Evolutionary conservation across 2,888 invertebrate species (phyloP).

Genomic region (Ditula angustiorana): DNA sequence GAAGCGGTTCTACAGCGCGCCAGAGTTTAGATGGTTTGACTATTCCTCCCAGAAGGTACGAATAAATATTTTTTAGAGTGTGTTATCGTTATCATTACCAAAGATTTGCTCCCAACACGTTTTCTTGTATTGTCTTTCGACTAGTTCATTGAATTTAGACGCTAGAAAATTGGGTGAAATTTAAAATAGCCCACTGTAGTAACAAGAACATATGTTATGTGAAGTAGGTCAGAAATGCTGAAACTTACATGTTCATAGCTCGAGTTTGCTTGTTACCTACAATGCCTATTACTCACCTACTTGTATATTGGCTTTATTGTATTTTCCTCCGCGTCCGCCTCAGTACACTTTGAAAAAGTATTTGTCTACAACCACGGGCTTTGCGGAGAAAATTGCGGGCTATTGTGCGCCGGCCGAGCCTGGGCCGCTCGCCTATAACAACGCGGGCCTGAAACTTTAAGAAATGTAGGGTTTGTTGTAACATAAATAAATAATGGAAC

Average conservation of each 20-base stretch:
- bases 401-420: constrained; percentile 51
- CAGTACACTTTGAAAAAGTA: constrained; percentile 48
- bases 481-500: constrained; percentile 74
- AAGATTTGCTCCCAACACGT: too few species aligned
- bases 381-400: constrained; percentile 55
- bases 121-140: too few species aligned
- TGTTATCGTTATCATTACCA: too few species aligned
- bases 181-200: background rate
- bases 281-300: constrained; percentile 45
- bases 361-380: constrained; percentile 50
- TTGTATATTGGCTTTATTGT: constrained; percentile 36
- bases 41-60: too few species aligned
- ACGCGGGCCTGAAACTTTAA: constrained; percentile 60
- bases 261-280: background rate
- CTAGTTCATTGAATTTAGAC: too few species aligned
- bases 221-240: background rate
- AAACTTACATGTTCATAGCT: background rate
- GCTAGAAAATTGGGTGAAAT: too few species aligned
- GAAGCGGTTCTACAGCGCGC: too few species aligned
- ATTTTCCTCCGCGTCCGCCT: constrained; percentile 33
- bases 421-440: constrained; percentile 55
- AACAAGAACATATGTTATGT: background rate
- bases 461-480: constrained; percentile 66
- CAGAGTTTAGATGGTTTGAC: too few species aligned
- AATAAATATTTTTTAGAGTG: too few species aligned